Base-by-base conservation (phyloP, 2,797 vertebrate species). In the Helarctos malayanus region DNA sequence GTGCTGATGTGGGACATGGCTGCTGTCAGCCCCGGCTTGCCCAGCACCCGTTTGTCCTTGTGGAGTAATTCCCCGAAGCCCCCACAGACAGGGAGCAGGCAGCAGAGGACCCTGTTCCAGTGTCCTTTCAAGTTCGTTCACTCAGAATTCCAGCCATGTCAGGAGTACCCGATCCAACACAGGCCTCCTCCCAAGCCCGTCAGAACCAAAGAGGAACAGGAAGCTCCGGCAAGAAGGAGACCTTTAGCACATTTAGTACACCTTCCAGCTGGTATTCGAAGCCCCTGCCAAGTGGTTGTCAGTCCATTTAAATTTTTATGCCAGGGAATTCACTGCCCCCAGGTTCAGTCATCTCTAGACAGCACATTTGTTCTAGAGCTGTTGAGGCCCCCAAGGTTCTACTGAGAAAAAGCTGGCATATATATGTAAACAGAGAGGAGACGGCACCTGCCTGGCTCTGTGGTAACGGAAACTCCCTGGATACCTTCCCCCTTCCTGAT, bases 101-200 rank as follows among this genome's bases (percentile, higher is more conserved):
- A 76, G 27, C 57, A 59, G 25, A 81, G 25, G n/a, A 7, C 8
- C 47, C 23, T 21, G 19, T 61, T 82, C 13, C 57, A 78, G 23
- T 59, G 32, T 61, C 57, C 19, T 93, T 95, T 76, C 63, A 57
- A 87, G 21, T 25, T 93, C 38, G 54, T 65, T 54, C 7, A 78
- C n/a, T n/a, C 29, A 83, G 85, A 52, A 89, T 92, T 87, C 27
- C 52, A 92, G 0, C 54, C 83, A 47, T 52, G 32, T 76, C 78
- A 54, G 38, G 10, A 57, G n/a, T 65, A 11, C 47, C 19, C 3
- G 11, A 5, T 38, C 47, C 25, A 8, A 49, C 5, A 15, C 7
- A 92, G 61, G 63, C 4, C 49, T 79, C 63, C 56, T 63, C 52
- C 19, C 38, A 92, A 23, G 49, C 63, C 87, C 49, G 12, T 32